Evolutionary conservation across 2,113 vertebrate species (phyloP), one percentile per base, ranked within the genome.

Genomic region (Perccottus glenii): DNA sequence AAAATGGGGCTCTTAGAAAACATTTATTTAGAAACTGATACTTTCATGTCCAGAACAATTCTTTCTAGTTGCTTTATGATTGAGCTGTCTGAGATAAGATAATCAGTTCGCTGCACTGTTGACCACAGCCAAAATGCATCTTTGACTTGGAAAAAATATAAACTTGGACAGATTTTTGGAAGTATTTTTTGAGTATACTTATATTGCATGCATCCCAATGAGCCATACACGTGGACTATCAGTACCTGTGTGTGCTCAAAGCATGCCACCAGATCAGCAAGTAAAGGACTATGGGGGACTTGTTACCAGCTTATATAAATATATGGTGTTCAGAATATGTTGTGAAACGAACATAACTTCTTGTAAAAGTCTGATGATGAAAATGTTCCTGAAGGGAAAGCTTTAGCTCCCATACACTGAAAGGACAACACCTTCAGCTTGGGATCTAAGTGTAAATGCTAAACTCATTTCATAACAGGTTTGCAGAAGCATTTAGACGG

Each of bases 141-240:
- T 49, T n/a, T 42, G 52, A 63, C 64, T 35, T 60, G 5, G 44
- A 10, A 32, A 58, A 44, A 49, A 60, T 42, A 50, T 15, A 42
- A 63, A 64, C 65, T 43, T 48, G 42, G 36, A 45, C 61, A 48
- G 49, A 40, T 69, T 58, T 66, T 53, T 44, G 66, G 62, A 72
- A 52, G 79, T 65, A 10, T 58, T 11, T 60, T 71, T 73, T 70
- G 71, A 67, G 71, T 67, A 59, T 79, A 66, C 68, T 71, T 65
- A 66, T 73, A 75, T 67, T 78, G 89, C 88, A 90, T 91, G 89
- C 85, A 87, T 81, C 81, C 75, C 67, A 59, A 59, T 64, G 55
- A 67, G 70, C 64, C 49, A 36, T 82, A 75, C 82, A 78, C 53
- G 33, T 58, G n/a, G 67, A 84, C 58, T 64, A 19, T 45, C 74